Conservation (phyloP, 1,140 invertebrate species). For the Neodiprion fabricii region DNA sequence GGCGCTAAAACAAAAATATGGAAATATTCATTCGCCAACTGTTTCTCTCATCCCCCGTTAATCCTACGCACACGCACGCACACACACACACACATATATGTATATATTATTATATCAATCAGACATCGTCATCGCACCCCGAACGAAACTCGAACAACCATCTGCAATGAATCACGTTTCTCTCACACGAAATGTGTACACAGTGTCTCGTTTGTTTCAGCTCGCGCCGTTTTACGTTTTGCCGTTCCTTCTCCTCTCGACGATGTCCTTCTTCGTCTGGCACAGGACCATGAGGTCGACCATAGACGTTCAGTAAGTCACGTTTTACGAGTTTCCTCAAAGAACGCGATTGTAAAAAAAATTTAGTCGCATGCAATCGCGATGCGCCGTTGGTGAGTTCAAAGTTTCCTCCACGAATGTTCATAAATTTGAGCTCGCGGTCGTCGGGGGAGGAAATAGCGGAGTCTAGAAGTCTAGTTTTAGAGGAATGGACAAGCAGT, state of each 20-base stretch:
- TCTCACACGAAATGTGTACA: neutral
- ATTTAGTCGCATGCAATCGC: no score
- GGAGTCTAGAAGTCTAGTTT: no score
- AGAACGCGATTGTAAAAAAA: no score
- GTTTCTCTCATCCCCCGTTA: neutral
- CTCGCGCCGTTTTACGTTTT: constrained; percentile 44
- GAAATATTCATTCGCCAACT: neutral
- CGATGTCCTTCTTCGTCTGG: constrained; percentile 26
- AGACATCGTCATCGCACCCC: neutral
- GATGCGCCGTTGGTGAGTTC: no score
- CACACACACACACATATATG: no score
- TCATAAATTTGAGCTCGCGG: no score
- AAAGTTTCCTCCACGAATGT: no score
- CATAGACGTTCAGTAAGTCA: constrained; percentile 55
- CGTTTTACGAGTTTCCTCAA: no score
- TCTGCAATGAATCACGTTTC: neutral
- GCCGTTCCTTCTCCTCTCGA: constrained; percentile 43
- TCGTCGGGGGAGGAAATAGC: no score
- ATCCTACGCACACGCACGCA: no score
- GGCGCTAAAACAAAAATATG: constrained; percentile 51
- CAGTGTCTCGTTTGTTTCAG: constrained; percentile 30
- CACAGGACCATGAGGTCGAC: constrained; percentile 44
- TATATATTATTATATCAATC: no score
- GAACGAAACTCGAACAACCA: neutral
- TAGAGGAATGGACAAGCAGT: neutral